Base-by-base conservation (phyloP, 2,888 invertebrate genomes). In the Ochlodes sylvanus region DNA sequence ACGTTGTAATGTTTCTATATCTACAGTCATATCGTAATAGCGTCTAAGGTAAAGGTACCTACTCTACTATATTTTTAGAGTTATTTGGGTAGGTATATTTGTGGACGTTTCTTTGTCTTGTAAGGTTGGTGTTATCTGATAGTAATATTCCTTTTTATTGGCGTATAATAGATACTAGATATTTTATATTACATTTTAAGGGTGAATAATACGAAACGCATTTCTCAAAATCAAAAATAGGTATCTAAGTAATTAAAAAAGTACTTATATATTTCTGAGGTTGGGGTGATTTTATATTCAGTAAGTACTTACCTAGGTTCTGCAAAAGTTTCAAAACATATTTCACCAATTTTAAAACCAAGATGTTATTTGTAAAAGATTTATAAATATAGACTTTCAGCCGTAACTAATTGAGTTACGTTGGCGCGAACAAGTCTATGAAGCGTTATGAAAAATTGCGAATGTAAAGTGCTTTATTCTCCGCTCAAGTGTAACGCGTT, bases 1-100 rank as follows among this genome's bases (percentile, higher is more conserved):
- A n/a, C 50, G 38, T 57, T 57, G 50, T 34, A 38, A 52, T 62
- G 12, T 41, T 41, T 52, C 10, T 52, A 6, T 47, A n/a, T 44
- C 27, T 44, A 42, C 58, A 50, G 50, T 50, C 17, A 19, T 50
- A 50, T 19, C 50, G 10, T 50, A 50, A 50, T 9, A 19, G 17
- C n/a, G 9, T 50, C 15, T 47, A 6, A 9, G 50, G 50, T 19
- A 38, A 1, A 38, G 38, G 10, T 38, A 12, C 5, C 27, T 27
- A 27, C 27, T 27, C 27, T 17, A 12, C n/a, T 50, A 17, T 12
- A 19, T n/a, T 50, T 1, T 19, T 12, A 10, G 7, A 50, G 7
- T 12, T 19, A 19, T 0, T 6, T n/a, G n/a, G n/a, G n/a, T n/a
- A n/a, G n/a, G n/a, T n/a, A 0, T 19, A 0, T 50, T 19, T 50